Evolutionary conservation across 2,797 vertebrate species (phyloP).

Genomic region (Leucoraja ocellata): DNA sequence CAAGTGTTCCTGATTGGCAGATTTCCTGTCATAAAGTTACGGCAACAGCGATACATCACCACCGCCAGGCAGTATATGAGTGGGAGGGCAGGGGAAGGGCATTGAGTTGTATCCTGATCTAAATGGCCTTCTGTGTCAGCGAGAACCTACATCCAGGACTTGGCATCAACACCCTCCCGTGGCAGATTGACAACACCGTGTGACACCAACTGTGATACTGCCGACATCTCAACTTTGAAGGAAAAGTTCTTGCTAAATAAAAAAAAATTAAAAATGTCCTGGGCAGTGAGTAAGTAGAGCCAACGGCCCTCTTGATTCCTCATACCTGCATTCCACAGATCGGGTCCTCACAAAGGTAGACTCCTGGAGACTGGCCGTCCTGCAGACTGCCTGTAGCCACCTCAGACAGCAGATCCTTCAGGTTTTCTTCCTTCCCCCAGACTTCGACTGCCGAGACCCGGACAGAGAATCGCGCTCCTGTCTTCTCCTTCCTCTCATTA

Average conservation of each 20-base stretch:
- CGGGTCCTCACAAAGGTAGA: constrained; percentile 84
- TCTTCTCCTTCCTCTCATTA: constrained; percentile 85
- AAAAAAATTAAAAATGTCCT: background rate
- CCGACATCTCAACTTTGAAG: background rate
- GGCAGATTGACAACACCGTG: background rate
- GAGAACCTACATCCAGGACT: background rate
- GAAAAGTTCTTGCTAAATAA: background rate
- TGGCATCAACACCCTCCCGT: too few relatives aligned
- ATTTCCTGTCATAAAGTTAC: background rate
- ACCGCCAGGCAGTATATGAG: background rate
- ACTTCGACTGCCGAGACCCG: constrained; percentile 92
- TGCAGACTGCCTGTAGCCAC: constrained; percentile 72
- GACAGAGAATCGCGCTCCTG: constrained; percentile 83
- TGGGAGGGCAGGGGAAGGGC: background rate
- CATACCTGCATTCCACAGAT: constrained; percentile 83
- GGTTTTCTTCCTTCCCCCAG: constrained; percentile 84
- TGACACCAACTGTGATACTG: background rate
- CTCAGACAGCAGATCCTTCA: constrained; percentile 83
- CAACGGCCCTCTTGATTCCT: background rate
- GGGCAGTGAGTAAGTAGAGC: background rate
- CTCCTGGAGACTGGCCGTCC: constrained; percentile 77
- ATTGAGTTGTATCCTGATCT: background rate
- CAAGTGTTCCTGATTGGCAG: too few relatives aligned
- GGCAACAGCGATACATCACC: background rate
- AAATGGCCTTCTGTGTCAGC: background rate